Evolutionary conservation across 2,888 invertebrate species (phyloP).

Genomic region (Myopa tessellatipennis): DNA sequence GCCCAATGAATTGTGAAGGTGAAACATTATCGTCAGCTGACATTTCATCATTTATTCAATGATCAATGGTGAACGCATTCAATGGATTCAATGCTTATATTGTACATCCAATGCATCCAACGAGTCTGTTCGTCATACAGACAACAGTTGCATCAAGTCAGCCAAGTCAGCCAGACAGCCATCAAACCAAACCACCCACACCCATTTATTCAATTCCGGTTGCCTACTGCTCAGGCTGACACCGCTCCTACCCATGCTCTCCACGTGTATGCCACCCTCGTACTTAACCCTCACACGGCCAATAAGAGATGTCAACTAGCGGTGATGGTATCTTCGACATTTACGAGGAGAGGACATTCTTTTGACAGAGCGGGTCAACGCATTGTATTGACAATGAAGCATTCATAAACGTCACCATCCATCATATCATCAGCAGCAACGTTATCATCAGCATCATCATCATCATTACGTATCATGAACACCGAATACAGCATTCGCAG

Average conservation of each 20-base stretch:
- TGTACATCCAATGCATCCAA: not conserved
- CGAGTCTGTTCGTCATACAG: not conserved
- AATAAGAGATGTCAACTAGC: slow-evolving; percentile 25
- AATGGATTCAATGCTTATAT: too few relatives aligned
- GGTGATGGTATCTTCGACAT: not conserved
- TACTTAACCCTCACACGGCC: not conserved
- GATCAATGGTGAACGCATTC: not conserved
- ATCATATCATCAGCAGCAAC: slow-evolving; percentile 31
- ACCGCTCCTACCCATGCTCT: not conserved
- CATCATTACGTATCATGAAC: too few relatives aligned
- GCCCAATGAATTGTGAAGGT: slow-evolving; percentile 25
- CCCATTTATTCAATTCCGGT: slow-evolving; percentile 8
- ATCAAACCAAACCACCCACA: too few relatives aligned
- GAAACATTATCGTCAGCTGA: not conserved
- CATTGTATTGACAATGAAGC: slow-evolving; percentile 36
- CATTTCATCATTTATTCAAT: slow-evolving; percentile 25
- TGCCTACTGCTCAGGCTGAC: not conserved
- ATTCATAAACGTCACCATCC: slow-evolving; percentile 33
- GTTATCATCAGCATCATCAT: slow-evolving; percentile 6
- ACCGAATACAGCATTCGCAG: not conserved
- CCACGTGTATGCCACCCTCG: not conserved
- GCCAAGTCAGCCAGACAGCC: not conserved
- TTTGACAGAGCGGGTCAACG: slow-evolving; percentile 34
- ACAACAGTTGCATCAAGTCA: not conserved
- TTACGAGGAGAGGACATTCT: slow-evolving; percentile 15